phyloP scores from a whole-genome alignment of 2,113 vertebrate genomes.

The Tretioscincus oriximinensis region DNA sequence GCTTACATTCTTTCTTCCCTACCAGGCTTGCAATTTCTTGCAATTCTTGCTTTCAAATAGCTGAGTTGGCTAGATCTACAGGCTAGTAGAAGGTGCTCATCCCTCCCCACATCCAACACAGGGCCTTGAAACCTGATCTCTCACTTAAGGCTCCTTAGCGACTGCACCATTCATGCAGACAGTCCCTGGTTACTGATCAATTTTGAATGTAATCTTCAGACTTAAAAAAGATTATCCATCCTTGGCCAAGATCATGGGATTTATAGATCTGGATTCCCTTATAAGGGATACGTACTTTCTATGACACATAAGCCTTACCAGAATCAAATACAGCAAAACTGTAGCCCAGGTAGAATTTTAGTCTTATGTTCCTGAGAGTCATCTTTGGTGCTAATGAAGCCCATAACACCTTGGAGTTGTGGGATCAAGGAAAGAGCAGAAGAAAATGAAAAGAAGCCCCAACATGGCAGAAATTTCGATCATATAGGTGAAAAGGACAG shows the following conservation, averaged over 20 bases:
- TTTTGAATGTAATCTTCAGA: too few relatives aligned
- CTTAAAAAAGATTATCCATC: too few relatives aligned
- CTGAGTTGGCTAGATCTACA: too few relatives aligned
- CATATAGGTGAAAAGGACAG: slow-evolving; percentile 3
- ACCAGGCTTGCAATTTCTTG: too few relatives aligned
- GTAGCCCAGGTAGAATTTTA: neutral
- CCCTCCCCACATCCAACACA: too few relatives aligned
- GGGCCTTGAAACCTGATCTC: too few relatives aligned
- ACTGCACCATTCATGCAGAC: too few relatives aligned
- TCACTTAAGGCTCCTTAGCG: too few relatives aligned
- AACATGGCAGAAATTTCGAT: slow-evolving; percentile 5
- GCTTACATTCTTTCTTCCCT: too few relatives aligned
- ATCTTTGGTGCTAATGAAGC: slow-evolving; percentile 15
- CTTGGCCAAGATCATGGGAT: neutral
- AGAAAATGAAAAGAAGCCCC: slow-evolving; percentile 1
- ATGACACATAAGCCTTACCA: slow-evolving; percentile 4
- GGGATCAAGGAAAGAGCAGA: neutral
- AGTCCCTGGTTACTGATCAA: too few relatives aligned
- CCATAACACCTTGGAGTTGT: neutral
- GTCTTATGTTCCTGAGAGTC: neutral
- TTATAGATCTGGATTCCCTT: neutral
- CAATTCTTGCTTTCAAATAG: too few relatives aligned
- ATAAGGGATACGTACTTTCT: neutral
- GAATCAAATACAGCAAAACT: neutral
- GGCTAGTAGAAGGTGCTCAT: too few relatives aligned